These are phyloP conservation scores for Lagodon rhomboides DNA, from an alignment of 2,797 vertebrate genomes.

Conservation along the genomic window DNA sequence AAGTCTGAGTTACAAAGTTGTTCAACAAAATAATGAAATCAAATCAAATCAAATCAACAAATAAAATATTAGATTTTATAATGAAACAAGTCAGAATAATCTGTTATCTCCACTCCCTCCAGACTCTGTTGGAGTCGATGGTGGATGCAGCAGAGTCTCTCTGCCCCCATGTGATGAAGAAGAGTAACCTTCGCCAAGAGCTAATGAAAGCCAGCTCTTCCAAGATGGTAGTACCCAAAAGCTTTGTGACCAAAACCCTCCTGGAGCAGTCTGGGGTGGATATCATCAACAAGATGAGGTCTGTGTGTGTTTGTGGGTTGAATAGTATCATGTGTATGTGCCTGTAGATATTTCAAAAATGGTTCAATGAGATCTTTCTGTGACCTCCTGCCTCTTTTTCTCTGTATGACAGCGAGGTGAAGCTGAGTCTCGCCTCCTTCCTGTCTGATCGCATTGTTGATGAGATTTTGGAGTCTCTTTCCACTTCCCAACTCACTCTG, in stretches of 20 bases:
- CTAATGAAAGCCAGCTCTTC: slow-evolving; percentile 92
- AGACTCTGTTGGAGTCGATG: slow-evolving; percentile 95
- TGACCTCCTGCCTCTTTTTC: background rate
- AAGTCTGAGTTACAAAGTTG: background rate
- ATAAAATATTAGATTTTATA: background rate
- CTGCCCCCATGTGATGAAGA: slow-evolving; percentile 95
- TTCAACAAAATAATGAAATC: background rate
- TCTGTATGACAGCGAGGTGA: slow-evolving; percentile 89
- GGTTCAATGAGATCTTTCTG: background rate
- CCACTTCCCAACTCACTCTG: slow-evolving; percentile 92
- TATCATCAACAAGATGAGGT: slow-evolving; percentile 99
- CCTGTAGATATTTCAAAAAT: background rate
- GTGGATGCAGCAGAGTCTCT: slow-evolving; percentile 92
- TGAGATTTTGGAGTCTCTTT: slow-evolving; percentile 95
- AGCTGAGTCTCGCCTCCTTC: slow-evolving; percentile 95
- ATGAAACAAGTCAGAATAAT: too few species aligned
- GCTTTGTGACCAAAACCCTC: slow-evolving; percentile 95
- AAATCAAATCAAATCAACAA: background rate
- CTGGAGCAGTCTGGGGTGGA: slow-evolving; percentile 97
- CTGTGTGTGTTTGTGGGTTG: background rate
- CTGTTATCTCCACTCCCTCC: slow-evolving; percentile 23
- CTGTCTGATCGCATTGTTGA: slow-evolving; percentile 97
- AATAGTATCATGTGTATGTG: background rate
- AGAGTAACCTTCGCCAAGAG: slow-evolving; percentile 90
- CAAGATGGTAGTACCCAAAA: slow-evolving; percentile 93